Evolutionary conservation across 92 coral and sea anemone species (phyloP), one percentile per base, ranked within the genome.

Genomic region (Zoanthus gigantus): DNA sequence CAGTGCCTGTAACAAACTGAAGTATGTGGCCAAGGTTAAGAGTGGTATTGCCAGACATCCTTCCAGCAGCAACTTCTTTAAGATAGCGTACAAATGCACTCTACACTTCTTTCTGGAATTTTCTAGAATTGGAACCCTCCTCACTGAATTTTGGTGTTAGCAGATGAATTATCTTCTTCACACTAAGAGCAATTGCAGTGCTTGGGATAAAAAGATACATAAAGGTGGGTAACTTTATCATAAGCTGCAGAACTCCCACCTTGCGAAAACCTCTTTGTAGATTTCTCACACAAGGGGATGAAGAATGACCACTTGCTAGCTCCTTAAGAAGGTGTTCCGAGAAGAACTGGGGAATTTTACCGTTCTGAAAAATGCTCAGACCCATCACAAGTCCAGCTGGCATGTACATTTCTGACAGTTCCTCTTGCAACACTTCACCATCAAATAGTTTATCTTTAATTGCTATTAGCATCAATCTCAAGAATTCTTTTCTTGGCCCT

Each of bases 371-470:
- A 28, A 82, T 65, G 50, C 86, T 83, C 66, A 68, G 60, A 68
- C 83, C 88, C 87, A 90, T 90, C 11, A 90, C 61, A 42, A 90
- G 72, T 46, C 93, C 90, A 72, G 82, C 65, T 77, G 63, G 73
- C 72, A 85, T 46, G 58, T 87, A 87, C 17, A 52, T 58, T 57
- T 90, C 91, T 52, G 84, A 80, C 76, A 90, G 83, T 56, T 90
- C 93, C 53, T 57, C 74, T 12, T 61, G 75, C 65, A 80, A 78
- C 66, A 58, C 66, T 48, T 83, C 90, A 86, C 73, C 77, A 66
- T 90, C 88, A 87, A 90, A 87, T 47, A 79, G 83, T 52, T 83
- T 87, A 73, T 90, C 90, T 81, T 90, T 90, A 84, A 90, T 90
- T 58, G 66, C 66, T 58, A 58, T 58, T 58, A 58, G 66, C 66